Conservation (phyloP, 2,113 vertebrate species). For the Cynocephalus volans region DNA sequence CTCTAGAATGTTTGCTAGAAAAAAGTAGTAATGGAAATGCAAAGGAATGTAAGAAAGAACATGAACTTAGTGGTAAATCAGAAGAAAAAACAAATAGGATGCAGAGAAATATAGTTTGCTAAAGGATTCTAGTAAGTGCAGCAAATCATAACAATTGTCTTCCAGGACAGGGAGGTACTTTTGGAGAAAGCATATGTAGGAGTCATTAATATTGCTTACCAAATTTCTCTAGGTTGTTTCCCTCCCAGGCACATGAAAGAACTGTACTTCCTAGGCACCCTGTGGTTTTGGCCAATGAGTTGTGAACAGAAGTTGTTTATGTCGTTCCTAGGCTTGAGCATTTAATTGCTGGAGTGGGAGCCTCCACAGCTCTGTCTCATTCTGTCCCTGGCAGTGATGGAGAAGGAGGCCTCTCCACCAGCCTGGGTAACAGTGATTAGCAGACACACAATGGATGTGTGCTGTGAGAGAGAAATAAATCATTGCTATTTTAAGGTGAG, state of each 20-base stretch:
- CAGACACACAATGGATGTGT: neutral
- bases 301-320: conserved; percentile 36
- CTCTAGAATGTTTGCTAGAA: neutral
- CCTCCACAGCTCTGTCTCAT: neutral
- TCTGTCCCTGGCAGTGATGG: too few species aligned
- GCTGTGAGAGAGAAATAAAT: neutral
- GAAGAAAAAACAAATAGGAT: neutral
- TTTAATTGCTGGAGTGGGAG: neutral
- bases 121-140: neutral
- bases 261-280: neutral
- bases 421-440: neutral
- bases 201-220: neutral
- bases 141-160: neutral
- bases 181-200: neutral
- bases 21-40: neutral
- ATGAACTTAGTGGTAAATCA: neutral
- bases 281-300: neutral
- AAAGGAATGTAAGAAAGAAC: neutral
- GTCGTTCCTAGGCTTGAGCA: neutral
- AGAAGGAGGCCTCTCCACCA: neutral
- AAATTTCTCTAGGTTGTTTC: neutral
- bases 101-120: neutral
- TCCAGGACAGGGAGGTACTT: neutral
- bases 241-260: neutral
- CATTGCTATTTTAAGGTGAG: neutral